Conservation (phyloP, 2,888 invertebrate genomes). For the Sinopyrophorus schimmeli region DNA sequence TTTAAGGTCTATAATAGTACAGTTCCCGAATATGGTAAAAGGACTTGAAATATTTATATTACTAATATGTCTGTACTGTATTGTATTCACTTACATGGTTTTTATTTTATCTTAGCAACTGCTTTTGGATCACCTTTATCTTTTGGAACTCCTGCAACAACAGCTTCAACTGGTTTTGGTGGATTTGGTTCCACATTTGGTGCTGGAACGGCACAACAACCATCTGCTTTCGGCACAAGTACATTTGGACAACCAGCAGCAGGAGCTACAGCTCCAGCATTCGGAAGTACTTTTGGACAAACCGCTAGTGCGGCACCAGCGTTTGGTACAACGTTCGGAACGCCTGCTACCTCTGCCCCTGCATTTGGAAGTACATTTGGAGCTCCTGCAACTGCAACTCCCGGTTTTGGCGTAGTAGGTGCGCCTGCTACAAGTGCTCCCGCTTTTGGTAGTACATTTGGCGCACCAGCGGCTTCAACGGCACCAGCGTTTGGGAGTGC, state of each 20-base stretch:
- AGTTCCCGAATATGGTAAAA: too few relatives aligned
- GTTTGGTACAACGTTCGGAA: slow-evolving; percentile 38
- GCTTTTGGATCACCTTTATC: slow-evolving; percentile 54
- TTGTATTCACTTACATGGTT: too few relatives aligned
- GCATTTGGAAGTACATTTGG: slow-evolving; percentile 49
- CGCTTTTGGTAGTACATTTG: slow-evolving; percentile 43
- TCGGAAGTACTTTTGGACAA: slow-evolving; percentile 53
- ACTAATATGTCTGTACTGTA: too few relatives aligned
- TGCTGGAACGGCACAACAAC: slow-evolving; percentile 48
- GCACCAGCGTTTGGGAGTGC: slow-evolving; percentile 53
- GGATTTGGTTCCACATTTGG: slow-evolving; percentile 61
- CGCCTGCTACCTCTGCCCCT: slow-evolving; percentile 55
- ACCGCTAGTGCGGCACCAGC: slow-evolving; percentile 34
- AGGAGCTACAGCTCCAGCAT: slow-evolving; percentile 46
- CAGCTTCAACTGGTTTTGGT: slow-evolving; percentile 57
- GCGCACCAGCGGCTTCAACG: slow-evolving; percentile 49
- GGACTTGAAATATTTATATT: too few relatives aligned
- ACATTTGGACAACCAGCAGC: slow-evolving; percentile 41
- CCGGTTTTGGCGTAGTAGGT: slow-evolving; percentile 45
- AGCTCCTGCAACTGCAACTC: slow-evolving; percentile 51
- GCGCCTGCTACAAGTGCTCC: slow-evolving; percentile 51
- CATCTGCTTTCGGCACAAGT: slow-evolving; percentile 55
- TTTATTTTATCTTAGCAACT: slow-evolving; percentile 45
- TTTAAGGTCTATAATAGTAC: too few relatives aligned
- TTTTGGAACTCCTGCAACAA: slow-evolving; percentile 52